These are phyloP conservation scores for Andricus grossulariae DNA, from an alignment of 1,140 invertebrate genomes.

Conservation along the genomic window DNA sequence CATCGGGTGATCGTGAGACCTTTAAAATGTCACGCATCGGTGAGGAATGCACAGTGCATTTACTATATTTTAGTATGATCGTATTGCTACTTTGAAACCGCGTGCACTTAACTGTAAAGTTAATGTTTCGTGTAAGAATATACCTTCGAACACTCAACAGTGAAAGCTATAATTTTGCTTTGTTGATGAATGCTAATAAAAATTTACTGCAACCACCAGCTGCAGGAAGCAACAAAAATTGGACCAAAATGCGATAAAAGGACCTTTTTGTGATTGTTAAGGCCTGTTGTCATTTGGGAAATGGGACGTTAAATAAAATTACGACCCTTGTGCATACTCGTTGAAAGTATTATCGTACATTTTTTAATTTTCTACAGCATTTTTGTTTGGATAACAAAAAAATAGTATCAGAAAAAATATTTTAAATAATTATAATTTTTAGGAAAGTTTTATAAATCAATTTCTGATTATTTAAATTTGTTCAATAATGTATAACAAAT, in stretches of 20 bases:
- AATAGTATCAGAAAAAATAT: neutral
- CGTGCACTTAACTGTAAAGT: conserved; percentile 49
- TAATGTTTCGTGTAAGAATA: conserved; percentile 43
- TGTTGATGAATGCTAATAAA: conserved; percentile 23
- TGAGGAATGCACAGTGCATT: conserved; percentile 18
- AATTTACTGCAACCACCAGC: neutral
- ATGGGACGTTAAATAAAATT: too few species aligned
- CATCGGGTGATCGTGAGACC: conserved; percentile 24
- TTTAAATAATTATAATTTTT: too few species aligned
- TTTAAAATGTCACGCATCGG: conserved; percentile 40
- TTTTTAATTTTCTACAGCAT: too few species aligned
- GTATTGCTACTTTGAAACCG: conserved; percentile 47
- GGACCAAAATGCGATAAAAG: neutral
- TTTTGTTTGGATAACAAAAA: neutral
- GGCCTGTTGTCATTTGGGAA: too few species aligned
- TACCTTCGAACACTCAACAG: neutral
- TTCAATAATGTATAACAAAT: too few species aligned
- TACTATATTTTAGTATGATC: conserved; percentile 13
- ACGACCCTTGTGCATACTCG: too few species aligned
- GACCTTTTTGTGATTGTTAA: neutral
- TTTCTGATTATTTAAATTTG: too few species aligned
- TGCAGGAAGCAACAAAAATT: neutral
- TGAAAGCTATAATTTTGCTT: conserved; percentile 40
- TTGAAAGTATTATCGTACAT: too few species aligned
- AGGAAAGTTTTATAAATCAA: too few species aligned